Evolutionary conservation across 2,113 vertebrate species (phyloP).

Genomic region (human): GRCh38 chr16:52939501-52940000

Average conservation of each 20-base stretch:
- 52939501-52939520: neutral
- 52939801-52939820: neutral
- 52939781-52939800: neutral
- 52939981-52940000: neutral
- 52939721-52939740: neutral
- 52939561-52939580: neutral
- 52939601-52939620: neutral
- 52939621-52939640: neutral
- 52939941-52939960: neutral
- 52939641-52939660: neutral
- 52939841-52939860: neutral
- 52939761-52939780: neutral
- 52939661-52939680: neutral
- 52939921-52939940: neutral
- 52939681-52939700: neutral
- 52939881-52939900: neutral
- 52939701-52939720: neutral
- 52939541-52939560: neutral
- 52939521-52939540: neutral
- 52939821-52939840: neutral
- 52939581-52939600: neutral
- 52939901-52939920: neutral
- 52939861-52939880: neutral
- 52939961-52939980: neutral
- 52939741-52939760: neutral